A percentile compares a stretch with the other conserved stretches of the same genome.
These are phyloP conservation scores for Myotis brandtii DNA, from an alignment of 2,113 vertebrate species.

Conservation along the genomic window DNA sequence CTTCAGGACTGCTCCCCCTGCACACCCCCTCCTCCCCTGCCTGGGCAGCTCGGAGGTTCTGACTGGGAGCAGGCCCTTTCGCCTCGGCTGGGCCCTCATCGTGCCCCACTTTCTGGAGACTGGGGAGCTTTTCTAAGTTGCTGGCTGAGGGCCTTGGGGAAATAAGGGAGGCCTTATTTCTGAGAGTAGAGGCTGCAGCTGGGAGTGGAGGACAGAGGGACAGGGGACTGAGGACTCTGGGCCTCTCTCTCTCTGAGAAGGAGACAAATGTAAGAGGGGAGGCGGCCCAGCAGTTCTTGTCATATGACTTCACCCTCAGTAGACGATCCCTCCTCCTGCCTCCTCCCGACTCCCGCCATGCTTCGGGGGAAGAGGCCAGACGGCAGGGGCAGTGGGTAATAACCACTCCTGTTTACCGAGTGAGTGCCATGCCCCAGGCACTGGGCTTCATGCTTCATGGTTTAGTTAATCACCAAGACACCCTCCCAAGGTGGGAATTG, in stretches of 20 bases:
- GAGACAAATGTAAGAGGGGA: not conserved
- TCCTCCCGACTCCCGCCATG: not conserved
- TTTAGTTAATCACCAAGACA: not conserved
- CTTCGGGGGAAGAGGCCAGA: not conserved
- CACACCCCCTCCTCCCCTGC: accelerated
- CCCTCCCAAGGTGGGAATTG: not conserved
- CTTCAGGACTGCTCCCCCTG: not conserved
- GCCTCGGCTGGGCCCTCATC: not conserved
- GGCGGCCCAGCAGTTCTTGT: not conserved
- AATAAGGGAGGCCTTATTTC: not conserved
- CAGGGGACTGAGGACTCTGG: not conserved
- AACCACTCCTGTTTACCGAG: not conserved
- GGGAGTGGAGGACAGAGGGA: not conserved
- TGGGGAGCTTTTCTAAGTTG: not conserved
- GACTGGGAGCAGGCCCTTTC: not conserved
- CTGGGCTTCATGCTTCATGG: not conserved
- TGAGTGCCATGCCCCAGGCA: not conserved
- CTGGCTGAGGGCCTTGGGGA: not conserved
- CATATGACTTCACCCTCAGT: not conserved
- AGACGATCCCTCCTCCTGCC: not conserved
- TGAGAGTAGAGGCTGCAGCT: not conserved
- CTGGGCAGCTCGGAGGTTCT: not conserved
- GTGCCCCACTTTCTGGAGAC: not conserved
- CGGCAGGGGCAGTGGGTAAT: not conserved
- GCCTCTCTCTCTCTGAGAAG: not conserved